A percentile compares a stretch with the other conserved stretches of the same genome.
phyloP scores from a whole-genome alignment of 2,113 vertebrate species.

The Orcinus orca region DNA sequence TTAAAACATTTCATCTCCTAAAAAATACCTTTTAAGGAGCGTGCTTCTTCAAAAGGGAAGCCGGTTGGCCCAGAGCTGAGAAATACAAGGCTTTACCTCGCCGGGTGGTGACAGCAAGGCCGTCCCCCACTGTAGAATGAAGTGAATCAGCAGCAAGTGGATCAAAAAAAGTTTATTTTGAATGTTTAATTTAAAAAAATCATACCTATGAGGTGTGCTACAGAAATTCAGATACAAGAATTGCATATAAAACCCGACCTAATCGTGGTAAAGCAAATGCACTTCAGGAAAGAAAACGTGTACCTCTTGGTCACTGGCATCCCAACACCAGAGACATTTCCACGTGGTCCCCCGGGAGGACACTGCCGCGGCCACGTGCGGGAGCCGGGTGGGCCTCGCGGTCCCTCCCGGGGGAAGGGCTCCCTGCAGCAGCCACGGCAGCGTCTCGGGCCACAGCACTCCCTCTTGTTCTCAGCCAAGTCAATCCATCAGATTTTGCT shows the following conservation, averaged over 20 bases:
- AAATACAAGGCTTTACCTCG: no score
- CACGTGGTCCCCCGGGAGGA: neutral
- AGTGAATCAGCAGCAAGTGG: slow-evolving; percentile 53
- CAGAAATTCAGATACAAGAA: slow-evolving; percentile 88
- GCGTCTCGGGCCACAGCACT: slow-evolving; percentile 64
- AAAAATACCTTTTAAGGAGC: no score
- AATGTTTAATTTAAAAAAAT: slow-evolving; percentile 85
- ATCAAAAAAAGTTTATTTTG: slow-evolving; percentile 84
- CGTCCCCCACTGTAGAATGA: rapidly evolving
- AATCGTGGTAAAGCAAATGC: slow-evolving; percentile 63
- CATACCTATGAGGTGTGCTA: slow-evolving; percentile 86
- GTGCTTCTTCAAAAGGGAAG: rapidly evolving
- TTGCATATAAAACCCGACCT: slow-evolving; percentile 87
- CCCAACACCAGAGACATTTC: slow-evolving; percentile 49
- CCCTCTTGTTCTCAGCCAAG: neutral
- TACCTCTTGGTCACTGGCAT: slow-evolving; percentile 23
- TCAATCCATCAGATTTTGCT: neutral
- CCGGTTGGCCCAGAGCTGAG: rapidly evolving
- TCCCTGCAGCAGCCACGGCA: rapidly evolving
- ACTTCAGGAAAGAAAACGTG: slow-evolving; percentile 17
- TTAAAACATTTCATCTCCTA: neutral
- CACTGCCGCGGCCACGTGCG: no score
- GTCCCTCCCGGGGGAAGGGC: rapidly evolving
- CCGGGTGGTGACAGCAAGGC: rapidly evolving
- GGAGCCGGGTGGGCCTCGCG: neutral